Evolutionary conservation across 1,140 invertebrate species (phyloP), one percentile per base, ranked within the genome.

Genomic region (Ctenoplectra terminalis): DNA sequence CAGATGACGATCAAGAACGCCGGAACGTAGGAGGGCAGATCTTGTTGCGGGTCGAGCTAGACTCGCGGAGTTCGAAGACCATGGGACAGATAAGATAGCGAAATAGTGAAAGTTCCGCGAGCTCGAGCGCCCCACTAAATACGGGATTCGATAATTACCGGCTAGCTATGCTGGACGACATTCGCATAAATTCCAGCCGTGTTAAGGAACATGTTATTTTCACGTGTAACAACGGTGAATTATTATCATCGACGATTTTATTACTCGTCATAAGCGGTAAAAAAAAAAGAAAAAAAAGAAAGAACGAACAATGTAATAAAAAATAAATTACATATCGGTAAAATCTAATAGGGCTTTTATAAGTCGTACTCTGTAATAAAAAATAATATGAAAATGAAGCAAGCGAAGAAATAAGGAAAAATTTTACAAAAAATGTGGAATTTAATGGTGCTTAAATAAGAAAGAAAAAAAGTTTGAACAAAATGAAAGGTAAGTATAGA

Each of bases 1-100:
- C 85, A 87, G 85, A 86, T 87, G 85, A 88, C 84, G 82, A 85
- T 85, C 74, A 15, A 77, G 80, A 69, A 74, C 70, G 40, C 29
- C n/a, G 52, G 34, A 43, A 83, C 71, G 66, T 67, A 56, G 60
- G 54, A 86, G 71, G 64, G 69, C 74, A 69, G 74, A 76, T 86
- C 81, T 83, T 63, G 66, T 81, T 81, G 70, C 61, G 29, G 76
- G 56, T 48, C 60, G 64, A 50, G 71, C 29, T 29, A 23, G 26
- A 43, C 80, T 63, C 56, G 52, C 66, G 52, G 52, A 64, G 67
- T 86, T 61, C 66, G 48, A 86, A 82, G 54, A 80, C 43, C 23
- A 50, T 20, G 52, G 37, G 15, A 48, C 66, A 58, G 71, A 87
- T 83, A 87, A 86, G 66, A 87, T 75, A 80, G 69, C 31, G 79